A percentile compares a stretch with the other conserved stretches of the same genome.
phyloP scores from a whole-genome alignment of 1,140 invertebrate genomes.

The Phenacoccus solenopsis region DNA sequence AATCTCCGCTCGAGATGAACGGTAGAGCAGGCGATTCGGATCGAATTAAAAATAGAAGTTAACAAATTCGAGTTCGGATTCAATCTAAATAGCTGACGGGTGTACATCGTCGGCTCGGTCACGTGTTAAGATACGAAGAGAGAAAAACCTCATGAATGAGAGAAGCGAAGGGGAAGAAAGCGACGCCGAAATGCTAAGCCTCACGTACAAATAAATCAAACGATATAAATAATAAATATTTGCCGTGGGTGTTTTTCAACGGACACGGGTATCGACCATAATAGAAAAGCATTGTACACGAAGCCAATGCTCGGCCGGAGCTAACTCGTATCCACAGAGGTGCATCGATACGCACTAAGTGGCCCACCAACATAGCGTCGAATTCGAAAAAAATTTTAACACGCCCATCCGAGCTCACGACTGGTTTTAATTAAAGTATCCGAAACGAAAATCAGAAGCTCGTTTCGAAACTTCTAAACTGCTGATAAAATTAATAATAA shows the following conservation, averaged over 20 bases:
- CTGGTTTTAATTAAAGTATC: background rate
- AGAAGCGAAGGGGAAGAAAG: background rate
- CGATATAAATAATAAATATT: background rate
- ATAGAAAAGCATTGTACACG: background rate
- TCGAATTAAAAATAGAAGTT: background rate
- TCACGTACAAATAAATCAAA: background rate
- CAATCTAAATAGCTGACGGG: background rate
- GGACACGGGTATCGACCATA: background rate
- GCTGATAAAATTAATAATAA: background rate
- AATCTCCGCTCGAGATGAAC: background rate
- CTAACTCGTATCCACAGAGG: background rate
- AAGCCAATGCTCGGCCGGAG: too few relatives aligned
- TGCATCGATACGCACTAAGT: background rate
- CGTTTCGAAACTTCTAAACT: constrained; percentile 1
- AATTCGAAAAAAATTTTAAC: background rate
- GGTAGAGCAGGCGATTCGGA: background rate
- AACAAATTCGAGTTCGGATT: background rate
- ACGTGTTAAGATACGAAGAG: background rate
- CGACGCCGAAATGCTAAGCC: background rate
- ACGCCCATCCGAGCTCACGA: background rate
- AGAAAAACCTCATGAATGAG: too few relatives aligned
- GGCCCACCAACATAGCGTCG: background rate
- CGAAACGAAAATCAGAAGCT: background rate
- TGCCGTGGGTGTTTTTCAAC: constrained; percentile 1
- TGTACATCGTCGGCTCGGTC: background rate